A percentile compares a stretch with the other conserved stretches of the same genome.
phyloP scores from a whole-genome alignment of 2,113 vertebrate species.

The Eulacestoma nigropectus region DNA sequence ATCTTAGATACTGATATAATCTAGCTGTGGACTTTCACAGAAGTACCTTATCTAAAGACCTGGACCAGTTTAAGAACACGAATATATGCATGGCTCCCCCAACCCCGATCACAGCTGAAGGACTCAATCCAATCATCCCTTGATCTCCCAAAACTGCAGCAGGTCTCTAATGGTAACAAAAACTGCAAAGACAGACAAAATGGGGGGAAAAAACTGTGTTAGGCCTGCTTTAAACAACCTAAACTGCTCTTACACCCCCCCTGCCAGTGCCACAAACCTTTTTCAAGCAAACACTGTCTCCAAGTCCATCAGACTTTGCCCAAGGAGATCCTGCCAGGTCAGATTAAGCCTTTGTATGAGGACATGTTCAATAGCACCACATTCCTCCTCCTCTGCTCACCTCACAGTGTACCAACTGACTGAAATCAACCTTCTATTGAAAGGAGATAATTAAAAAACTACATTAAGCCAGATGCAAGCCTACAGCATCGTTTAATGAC shows the following conservation, averaged over 20 bases:
- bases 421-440: background rate
- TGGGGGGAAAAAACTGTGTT: accelerated
- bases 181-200: background rate
- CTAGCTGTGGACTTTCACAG: accelerated
- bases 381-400: background rate
- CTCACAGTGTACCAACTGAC: background rate
- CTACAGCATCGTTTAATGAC: background rate
- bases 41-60: background rate
- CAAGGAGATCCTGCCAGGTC: background rate
- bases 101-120: background rate
- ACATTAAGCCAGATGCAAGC: background rate
- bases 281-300: background rate
- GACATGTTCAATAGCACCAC: background rate
- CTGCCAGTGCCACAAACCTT: background rate
- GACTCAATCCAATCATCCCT: background rate
- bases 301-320: background rate
- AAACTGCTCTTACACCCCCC: background rate
- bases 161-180: background rate
- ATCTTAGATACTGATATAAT: background rate
- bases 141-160: background rate
- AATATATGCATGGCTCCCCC: background rate
- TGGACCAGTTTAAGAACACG: background rate
- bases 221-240: background rate
- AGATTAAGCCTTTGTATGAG: background rate
- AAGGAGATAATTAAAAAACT: background rate